Base-by-base conservation (phyloP, 2,888 invertebrate genomes). In the Apamea crenata region DNA sequence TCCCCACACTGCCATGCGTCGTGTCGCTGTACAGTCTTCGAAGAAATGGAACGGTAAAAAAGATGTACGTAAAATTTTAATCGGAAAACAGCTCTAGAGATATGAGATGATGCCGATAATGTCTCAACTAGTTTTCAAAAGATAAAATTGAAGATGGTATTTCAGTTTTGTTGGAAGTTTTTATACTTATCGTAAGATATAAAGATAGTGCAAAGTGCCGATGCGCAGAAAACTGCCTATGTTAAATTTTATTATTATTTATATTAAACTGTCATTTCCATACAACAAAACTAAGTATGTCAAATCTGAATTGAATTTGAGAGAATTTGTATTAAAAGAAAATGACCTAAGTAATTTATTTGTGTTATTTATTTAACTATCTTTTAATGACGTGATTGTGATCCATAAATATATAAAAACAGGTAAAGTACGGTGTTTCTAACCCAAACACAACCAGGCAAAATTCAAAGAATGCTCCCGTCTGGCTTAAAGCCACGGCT, bases 1-100 rank as follows among this genome's bases (percentile, higher is more conserved):
- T 85, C 68, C 89, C 87, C 78, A 84, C 84, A 82, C 88, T 88
- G 84, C 91, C 94, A 94, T 92, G 86, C 89, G 92, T 90, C 81
- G 80, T 86, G 70, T 81, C 86, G 88, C 91, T 81, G 80, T 80
- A 87, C 91, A 70, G 81, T 83, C 82, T 81, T 86, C 40, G 29
- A 76, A 75, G 80, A 93, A 93, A 93, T 91, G 92, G 82, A 87
- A 79, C 87, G 85, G 77, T 71, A 36, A 29, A 65, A 73, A 80
- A 82, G 69, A 59, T n/a, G n/a, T 44, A 76, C 61, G 67, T 40
- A 65, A 67, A 87, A 67, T 70, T 78, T 79, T 81, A 86, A 80
- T 87, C 87, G 29, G 74, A n/a, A 67, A 80, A 71, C 56, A 21
- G 70, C 65, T 79, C 69, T 50, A 67, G 50, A 78, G 87, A 90